Conservation (phyloP, 2,797 vertebrate species). For the Chelidonichthys spinosus region DNA sequence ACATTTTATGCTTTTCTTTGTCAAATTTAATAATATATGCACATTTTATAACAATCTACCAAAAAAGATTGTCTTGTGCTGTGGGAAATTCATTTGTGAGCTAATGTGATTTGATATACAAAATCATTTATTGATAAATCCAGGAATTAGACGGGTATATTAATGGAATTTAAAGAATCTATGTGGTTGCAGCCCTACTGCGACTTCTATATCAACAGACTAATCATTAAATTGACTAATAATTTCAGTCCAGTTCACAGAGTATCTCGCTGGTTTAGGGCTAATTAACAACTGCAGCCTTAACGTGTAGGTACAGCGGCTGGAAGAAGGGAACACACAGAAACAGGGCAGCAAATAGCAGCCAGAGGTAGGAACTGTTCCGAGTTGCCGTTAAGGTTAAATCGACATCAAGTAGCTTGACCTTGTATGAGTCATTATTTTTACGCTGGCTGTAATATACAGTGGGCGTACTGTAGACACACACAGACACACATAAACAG, state of each 20-base stretch:
- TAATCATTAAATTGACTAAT: not conserved
- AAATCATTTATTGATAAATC: not conserved
- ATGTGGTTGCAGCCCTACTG: not conserved
- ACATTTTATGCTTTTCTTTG: not conserved
- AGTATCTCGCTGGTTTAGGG: not conserved
- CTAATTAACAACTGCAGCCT: slow-evolving; percentile 20
- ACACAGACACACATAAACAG: slow-evolving; percentile 30
- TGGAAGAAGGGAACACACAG: slow-evolving; percentile 20
- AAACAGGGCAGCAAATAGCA: slow-evolving; percentile 40
- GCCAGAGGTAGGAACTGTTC: slow-evolving; percentile 30
- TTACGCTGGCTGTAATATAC: slow-evolving; percentile 58
- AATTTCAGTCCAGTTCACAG: not conserved
- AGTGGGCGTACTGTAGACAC: not conserved
- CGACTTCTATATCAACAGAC: not conserved
- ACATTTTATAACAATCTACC: not conserved
- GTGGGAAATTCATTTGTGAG: too few species aligned
- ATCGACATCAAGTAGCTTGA: slow-evolving; percentile 67
- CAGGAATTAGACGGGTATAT: not conserved
- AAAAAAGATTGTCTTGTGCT: not conserved
- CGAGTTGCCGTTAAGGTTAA: slow-evolving; percentile 63
- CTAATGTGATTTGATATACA: not conserved
- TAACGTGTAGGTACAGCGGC: slow-evolving; percentile 18
- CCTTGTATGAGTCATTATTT: slow-evolving; percentile 61
- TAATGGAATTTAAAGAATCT: not conserved
- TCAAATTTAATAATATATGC: not conserved